Evolutionary conservation across 1,140 invertebrate species (phyloP).

Genomic region (Bombyx mandarina): DNA sequence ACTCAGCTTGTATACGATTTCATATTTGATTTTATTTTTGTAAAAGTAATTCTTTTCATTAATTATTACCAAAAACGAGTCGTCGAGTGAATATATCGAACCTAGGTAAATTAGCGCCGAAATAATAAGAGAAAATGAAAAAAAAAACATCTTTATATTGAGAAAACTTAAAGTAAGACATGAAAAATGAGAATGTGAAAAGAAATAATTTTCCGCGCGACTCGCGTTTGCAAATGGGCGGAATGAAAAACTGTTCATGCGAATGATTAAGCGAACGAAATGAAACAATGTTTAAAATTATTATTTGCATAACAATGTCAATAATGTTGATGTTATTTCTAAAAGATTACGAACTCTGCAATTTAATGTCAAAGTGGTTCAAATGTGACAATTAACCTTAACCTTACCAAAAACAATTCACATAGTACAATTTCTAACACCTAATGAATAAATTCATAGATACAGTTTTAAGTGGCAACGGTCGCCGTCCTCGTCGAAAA

Average conservation of each 20-base stretch:
- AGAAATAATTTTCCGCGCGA: conserved; percentile 73
- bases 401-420: no score
- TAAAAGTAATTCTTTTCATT: no score
- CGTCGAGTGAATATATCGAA: neutral
- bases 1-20: no score
- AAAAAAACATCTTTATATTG: conserved; percentile 41
- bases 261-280: conserved; percentile 63
- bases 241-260: conserved; percentile 63
- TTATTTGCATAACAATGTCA: neutral
- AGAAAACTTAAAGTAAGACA: conserved; percentile 65
- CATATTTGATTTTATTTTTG: no score
- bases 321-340: neutral
- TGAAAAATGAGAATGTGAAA: conserved; percentile 68
- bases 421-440: no score
- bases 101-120: neutral
- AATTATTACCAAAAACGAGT: no score
- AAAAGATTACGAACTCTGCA: neutral
- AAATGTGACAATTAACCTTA: no score
- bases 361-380: neutral
- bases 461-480: no score
- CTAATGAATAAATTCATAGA: no score
- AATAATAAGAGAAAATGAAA: conserved; percentile 50
- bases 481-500: no score
- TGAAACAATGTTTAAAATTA: conserved; percentile 5
- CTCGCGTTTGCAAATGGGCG: conserved; percentile 71